Percentiles rank a stretch among this genome's conserved stretches.
Evolutionary conservation across 2,888 invertebrate genomes (phyloP).

Genomic region (Augochlorella aurata): DNA sequence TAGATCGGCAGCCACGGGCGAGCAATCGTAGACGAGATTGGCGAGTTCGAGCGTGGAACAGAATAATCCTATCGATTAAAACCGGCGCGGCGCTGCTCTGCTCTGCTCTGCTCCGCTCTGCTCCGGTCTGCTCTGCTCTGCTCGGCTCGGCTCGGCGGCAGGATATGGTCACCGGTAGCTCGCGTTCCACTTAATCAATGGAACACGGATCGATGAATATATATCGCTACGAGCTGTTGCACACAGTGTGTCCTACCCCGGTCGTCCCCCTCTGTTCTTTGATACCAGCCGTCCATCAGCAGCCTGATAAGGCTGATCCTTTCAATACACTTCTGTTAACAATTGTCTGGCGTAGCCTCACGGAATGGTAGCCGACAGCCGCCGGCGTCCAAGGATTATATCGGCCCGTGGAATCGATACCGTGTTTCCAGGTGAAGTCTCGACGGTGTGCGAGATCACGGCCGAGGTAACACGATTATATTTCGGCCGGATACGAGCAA

Average conservation of each 20-base stretch:
- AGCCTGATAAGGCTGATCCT: slow-evolving; percentile 46
- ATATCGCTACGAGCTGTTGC: slow-evolving; percentile 11
- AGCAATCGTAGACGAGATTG: slow-evolving; percentile 31
- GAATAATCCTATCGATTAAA: slow-evolving; percentile 58
- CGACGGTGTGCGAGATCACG: slow-evolving; percentile 20
- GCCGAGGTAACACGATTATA: slow-evolving; percentile 49
- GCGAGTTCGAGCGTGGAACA: slow-evolving; percentile 27
- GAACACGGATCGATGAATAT: slow-evolving; percentile 38
- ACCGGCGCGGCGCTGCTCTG: background rate
- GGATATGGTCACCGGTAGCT: slow-evolving; percentile 24
- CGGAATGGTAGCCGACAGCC: slow-evolving; percentile 19
- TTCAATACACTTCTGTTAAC: slow-evolving; percentile 46
- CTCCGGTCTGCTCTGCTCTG: no score
- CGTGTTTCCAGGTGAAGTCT: slow-evolving; percentile 39
- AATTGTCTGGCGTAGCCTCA: slow-evolving; percentile 37
- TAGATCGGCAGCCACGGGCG: slow-evolving; percentile 35
- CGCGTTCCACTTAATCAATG: slow-evolving; percentile 46
- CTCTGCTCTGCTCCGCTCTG: no score
- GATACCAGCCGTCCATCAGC: slow-evolving; percentile 48
- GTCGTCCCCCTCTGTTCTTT: slow-evolving; percentile 35
- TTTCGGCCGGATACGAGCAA: slow-evolving; percentile 28
- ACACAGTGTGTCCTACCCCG: background rate
- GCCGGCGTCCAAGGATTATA: slow-evolving; percentile 25
- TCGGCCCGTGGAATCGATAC: slow-evolving; percentile 31
- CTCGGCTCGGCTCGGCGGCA: background rate